phyloP scores from a whole-genome alignment of 92 coral and sea anemone genomes.

The Bergia sp. region DNA sequence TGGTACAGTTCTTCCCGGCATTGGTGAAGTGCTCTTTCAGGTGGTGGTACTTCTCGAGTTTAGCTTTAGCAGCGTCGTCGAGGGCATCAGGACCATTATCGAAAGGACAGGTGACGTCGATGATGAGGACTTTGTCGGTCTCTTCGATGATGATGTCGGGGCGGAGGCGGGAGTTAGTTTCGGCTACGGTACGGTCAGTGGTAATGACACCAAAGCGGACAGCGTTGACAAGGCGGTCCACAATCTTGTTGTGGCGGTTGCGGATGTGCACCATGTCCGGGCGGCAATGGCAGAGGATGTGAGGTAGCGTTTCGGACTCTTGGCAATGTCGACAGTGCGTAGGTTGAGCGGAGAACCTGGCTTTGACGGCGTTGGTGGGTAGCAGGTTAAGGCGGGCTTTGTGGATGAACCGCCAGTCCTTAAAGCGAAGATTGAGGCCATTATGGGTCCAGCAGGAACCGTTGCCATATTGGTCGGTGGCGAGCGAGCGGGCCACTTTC shows the following conservation, averaged over 20 bases:
- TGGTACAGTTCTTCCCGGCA: neutral
- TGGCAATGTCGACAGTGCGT: constrained; percentile 37
- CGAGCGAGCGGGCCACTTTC: constrained; percentile 36
- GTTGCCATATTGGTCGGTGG: constrained; percentile 34
- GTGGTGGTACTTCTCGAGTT: constrained; percentile 22
- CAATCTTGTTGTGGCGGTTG: constrained; percentile 38
- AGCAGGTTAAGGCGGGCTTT: constrained; percentile 45
- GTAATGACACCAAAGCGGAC: constrained; percentile 33
- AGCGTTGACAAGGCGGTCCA: constrained; percentile 32
- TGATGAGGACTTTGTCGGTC: constrained; percentile 23
- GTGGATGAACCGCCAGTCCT: constrained; percentile 56
- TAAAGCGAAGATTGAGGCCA: constrained; percentile 46
- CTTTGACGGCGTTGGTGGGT: constrained; percentile 36
- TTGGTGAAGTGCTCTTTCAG: constrained; percentile 13
- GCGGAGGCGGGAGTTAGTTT: constrained; percentile 24
- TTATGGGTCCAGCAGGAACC: constrained; percentile 41
- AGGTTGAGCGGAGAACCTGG: constrained; percentile 16
- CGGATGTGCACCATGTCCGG: constrained; percentile 44
- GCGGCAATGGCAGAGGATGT: constrained; percentile 44
- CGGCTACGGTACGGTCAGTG: constrained; percentile 44
- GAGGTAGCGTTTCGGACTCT: constrained; percentile 38
- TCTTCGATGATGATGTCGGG: constrained; percentile 47
- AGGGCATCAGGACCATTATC: constrained; percentile 45
- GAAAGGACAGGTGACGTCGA: constrained; percentile 46
- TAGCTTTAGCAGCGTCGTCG: constrained; percentile 37